Evolutionary conservation across 2,113 vertebrate genomes (phyloP).

Genomic region (Coreoperca whiteheadi): DNA sequence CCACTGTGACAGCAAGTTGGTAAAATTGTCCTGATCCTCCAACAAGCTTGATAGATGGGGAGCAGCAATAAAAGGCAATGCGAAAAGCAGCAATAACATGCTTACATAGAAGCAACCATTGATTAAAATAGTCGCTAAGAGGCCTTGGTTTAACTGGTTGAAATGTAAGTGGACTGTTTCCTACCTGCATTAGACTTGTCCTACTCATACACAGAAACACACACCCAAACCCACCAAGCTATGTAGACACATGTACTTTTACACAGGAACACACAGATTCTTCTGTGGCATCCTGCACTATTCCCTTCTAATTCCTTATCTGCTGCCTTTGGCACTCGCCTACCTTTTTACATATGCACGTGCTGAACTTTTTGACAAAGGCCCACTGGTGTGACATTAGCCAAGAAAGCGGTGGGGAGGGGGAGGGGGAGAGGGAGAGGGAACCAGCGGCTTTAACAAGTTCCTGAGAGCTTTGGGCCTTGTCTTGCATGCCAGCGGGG

Average conservation of each 20-base stretch:
- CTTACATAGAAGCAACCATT: neutral
- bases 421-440: slow-evolving; percentile 82
- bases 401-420: slow-evolving; percentile 55
- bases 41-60: neutral
- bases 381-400: slow-evolving; percentile 92
- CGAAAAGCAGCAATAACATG: neutral
- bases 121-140: neutral
- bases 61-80: neutral
- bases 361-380: slow-evolving; percentile 97
- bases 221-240: neutral
- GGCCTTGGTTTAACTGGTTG: neutral
- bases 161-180: neutral
- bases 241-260: neutral
- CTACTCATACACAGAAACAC: neutral
- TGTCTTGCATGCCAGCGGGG: slow-evolving; percentile 88
- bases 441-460: slow-evolving; percentile 94
- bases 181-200: neutral
- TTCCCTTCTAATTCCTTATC: slow-evolving; percentile 89
- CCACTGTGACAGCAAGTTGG: neutral
- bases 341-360: slow-evolving; percentile 94
- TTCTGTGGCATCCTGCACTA: slow-evolving; percentile 80
- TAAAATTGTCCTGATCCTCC: slow-evolving; percentile 4
- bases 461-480: slow-evolving; percentile 93
- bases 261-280: slow-evolving; percentile 9
- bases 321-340: slow-evolving; percentile 90